Conservation (phyloP, 2,113 vertebrate species). For the Abramis brama region DNA sequence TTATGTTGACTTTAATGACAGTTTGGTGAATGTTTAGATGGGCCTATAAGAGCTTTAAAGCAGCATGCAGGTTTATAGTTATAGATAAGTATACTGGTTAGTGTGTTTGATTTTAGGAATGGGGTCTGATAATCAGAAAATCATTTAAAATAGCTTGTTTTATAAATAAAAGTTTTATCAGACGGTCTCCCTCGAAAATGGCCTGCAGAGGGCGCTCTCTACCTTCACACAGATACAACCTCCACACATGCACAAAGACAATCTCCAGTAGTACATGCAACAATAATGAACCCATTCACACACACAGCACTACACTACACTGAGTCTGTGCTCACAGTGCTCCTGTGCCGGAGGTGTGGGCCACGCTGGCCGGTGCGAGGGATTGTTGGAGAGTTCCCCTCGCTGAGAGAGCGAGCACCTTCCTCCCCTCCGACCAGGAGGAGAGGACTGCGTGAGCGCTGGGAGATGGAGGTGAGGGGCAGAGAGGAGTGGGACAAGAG, state of each 20-base stretch:
- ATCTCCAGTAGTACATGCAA: constrained; percentile 11
- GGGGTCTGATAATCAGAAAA: background rate
- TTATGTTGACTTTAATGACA: background rate
- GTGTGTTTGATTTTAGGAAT: background rate
- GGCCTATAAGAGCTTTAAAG: background rate
- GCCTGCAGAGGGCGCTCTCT: constrained; percentile 15
- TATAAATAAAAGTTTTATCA: background rate
- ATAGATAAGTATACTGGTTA: background rate
- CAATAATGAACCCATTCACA: background rate
- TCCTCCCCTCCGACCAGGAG: constrained; percentile 58
- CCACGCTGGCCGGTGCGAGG: constrained; percentile 48
- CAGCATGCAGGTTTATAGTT: background rate
- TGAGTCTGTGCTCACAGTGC: constrained; percentile 38
- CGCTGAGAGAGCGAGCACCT: constrained; percentile 53
- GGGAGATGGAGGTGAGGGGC: constrained; percentile 20
- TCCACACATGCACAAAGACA: constrained; percentile 19
- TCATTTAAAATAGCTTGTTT: background rate
- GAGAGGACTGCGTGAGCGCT: constrained; percentile 61
- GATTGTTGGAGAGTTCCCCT: constrained; percentile 57
- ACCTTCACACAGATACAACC: constrained; percentile 5
- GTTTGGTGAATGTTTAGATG: background rate
- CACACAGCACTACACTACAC: constrained; percentile 37
- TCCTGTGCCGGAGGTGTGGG: constrained; percentile 46
- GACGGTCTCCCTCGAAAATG: background rate
- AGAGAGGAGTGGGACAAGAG: constrained; percentile 20